phyloP scores from a whole-genome alignment of 2,113 vertebrate genomes.

The Pangasianodon gigas region DNA sequence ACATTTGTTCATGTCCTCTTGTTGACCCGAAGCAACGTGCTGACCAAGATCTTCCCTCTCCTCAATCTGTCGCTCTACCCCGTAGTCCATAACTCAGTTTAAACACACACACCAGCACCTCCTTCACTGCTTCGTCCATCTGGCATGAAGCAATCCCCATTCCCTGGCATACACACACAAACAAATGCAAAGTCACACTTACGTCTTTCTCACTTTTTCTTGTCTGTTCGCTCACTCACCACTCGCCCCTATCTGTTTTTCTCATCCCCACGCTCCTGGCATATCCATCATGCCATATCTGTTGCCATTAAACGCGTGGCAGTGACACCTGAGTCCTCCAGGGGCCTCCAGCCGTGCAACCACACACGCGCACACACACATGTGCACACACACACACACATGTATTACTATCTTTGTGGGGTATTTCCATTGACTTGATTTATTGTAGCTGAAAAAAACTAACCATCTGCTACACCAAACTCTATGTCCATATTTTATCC shows the following conservation, averaged over 20 bases:
- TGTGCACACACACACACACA: background rate
- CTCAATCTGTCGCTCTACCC: background rate
- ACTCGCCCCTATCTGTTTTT: slow-evolving; percentile 32
- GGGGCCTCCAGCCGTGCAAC: slow-evolving; percentile 27
- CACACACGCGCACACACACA: background rate
- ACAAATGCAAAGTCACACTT: slow-evolving; percentile 31
- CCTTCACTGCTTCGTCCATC: slow-evolving; percentile 8
- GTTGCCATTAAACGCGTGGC: slow-evolving; percentile 63
- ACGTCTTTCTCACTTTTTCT: slow-evolving; percentile 27
- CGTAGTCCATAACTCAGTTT: slow-evolving; percentile 2
- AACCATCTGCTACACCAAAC: background rate
- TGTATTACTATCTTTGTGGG: background rate
- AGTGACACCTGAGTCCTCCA: slow-evolving; percentile 70
- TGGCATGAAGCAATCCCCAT: slow-evolving; percentile 15
- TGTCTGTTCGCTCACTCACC: slow-evolving; percentile 9
- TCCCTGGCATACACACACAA: background rate
- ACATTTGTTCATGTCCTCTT: slow-evolving; percentile 17
- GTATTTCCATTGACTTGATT: background rate
- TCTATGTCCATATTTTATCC: background rate
- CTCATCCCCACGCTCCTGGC: slow-evolving; percentile 40
- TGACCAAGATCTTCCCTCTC: slow-evolving; percentile 15
- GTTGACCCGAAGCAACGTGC: slow-evolving; percentile 30
- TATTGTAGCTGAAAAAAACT: background rate
- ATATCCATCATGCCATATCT: slow-evolving; percentile 60
- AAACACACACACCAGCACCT: slow-evolving; percentile 2